Evolutionary conservation across 2,888 invertebrate species (phyloP).

Genomic region (Melangyna quadrimaculata): DNA sequence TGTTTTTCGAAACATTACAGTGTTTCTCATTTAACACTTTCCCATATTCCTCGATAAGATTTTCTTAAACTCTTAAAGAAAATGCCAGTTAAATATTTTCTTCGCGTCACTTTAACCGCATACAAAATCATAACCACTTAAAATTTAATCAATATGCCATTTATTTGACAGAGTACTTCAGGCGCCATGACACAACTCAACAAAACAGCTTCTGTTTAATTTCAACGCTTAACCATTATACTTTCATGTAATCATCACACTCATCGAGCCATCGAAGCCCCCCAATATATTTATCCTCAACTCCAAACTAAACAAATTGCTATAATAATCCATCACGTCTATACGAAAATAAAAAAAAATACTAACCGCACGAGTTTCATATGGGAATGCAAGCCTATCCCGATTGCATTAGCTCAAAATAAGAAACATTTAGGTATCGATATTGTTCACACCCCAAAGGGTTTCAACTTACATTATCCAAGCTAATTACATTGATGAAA

Average conservation of each 20-base stretch:
- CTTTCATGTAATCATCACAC: not conserved
- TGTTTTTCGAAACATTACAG: too few relatives aligned
- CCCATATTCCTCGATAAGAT: too few relatives aligned
- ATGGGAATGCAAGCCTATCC: not conserved
- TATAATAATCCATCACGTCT: not conserved
- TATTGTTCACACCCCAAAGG: constrained; percentile 18
- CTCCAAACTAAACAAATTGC: not conserved
- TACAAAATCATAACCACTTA: not conserved
- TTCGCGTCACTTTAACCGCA: not conserved
- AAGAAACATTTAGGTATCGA: not conserved
- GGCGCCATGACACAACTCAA: constrained; percentile 13
- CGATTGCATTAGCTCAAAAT: not conserved
- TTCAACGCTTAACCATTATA: not conserved
- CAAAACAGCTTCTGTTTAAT: constrained; percentile 23
- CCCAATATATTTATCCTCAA: not conserved
- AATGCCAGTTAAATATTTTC: too few relatives aligned
- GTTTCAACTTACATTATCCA: constrained; percentile 32
- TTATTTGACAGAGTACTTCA: not conserved
- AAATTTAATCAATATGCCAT: not conserved
- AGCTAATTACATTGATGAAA: constrained; percentile 42
- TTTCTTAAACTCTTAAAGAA: too few relatives aligned
- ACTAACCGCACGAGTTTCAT: not conserved
- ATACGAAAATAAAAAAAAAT: not conserved
- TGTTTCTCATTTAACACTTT: too few relatives aligned
- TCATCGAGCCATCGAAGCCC: not conserved